Conservation (phyloP, 2,113 vertebrate genomes). For the Carassius auratus region DNA sequence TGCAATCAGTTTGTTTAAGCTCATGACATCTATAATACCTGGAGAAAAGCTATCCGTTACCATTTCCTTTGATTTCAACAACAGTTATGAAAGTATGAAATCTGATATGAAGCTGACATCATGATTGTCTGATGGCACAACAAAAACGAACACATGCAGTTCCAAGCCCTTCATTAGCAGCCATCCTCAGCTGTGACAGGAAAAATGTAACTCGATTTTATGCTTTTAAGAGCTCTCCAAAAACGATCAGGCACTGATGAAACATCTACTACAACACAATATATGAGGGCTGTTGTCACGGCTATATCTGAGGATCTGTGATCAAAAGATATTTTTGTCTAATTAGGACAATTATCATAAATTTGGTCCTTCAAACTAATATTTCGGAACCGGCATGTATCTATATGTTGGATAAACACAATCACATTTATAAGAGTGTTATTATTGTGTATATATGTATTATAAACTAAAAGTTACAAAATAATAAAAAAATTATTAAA, state of each 20-base stretch:
- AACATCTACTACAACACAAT: neutral
- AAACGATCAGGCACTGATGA: neutral
- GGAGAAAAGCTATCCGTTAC: neutral
- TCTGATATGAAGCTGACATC: slow-evolving; percentile 9
- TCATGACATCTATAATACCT: neutral
- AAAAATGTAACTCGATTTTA: neutral
- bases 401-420: neutral
- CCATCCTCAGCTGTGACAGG: slow-evolving; percentile 2
- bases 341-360: neutral
- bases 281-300: neutral
- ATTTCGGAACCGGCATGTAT: neutral
- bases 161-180: neutral
- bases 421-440: neutral
- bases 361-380: neutral
- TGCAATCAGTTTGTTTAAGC: slow-evolving; percentile 1
- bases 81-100: slow-evolving; percentile 3
- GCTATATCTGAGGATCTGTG: neutral
- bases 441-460: no score
- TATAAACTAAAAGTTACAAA: neutral
- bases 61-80: neutral
- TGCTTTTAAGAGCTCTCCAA: slow-evolving; percentile 4
- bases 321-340: neutral
- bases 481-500: neutral
- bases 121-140: neutral
- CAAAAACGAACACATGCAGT: neutral